Conservation (phyloP, 2,113 vertebrate genomes). For the Bungarus multicinctus region DNA sequence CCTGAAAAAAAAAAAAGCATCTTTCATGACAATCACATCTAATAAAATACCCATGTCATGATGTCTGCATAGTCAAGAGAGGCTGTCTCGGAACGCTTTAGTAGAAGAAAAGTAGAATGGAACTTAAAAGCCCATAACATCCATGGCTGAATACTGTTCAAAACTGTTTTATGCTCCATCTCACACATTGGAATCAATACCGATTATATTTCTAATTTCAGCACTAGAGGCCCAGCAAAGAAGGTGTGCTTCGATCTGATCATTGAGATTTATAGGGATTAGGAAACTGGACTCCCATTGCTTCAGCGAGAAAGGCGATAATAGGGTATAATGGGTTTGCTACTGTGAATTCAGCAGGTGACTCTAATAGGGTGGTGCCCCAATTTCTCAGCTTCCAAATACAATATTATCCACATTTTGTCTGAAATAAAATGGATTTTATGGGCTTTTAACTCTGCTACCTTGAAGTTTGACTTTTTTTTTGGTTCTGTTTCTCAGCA, state of each 20-base stretch:
- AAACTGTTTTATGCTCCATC: background rate
- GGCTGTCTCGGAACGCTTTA: background rate
- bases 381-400: background rate
- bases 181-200: constrained; percentile 5
- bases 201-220: background rate
- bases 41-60: background rate
- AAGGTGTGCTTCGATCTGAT: background rate
- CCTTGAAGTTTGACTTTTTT: background rate
- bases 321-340: background rate
- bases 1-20: background rate
- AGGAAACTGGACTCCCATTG: background rate
- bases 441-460: background rate
- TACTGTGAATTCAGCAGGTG: background rate
- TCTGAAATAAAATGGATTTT: background rate
- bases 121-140: background rate
- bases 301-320: constrained; percentile 3
- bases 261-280: background rate
- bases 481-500: background rate
- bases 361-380: background rate
- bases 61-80: background rate
- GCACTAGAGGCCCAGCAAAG: constrained; percentile 2
- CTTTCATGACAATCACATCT: background rate
- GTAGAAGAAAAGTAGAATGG: background rate
- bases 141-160: background rate
- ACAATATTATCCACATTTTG: background rate